A percentile compares a stretch with the other conserved stretches of the same genome.
phyloP scores from a whole-genome alignment of 37 sponge, comb jelly and placozoan species.

The Eunapius fragilis region DNA sequence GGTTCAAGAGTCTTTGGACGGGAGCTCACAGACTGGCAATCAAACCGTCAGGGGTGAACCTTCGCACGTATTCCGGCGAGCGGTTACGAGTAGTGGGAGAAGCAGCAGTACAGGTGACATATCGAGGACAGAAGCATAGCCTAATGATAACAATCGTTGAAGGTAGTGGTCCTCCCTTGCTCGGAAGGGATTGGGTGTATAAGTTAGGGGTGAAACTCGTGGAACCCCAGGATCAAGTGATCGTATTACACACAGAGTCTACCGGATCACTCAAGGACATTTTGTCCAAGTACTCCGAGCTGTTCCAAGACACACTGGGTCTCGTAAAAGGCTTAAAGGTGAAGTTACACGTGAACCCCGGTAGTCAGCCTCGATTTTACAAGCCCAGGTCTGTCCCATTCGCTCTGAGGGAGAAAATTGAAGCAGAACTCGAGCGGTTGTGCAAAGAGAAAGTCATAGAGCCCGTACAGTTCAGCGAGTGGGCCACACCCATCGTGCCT shows the following conservation, averaged over 20 bases:
- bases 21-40: not conserved
- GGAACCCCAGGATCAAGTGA: no score
- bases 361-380: slow-evolving; percentile 10
- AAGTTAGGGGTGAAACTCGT: no score
- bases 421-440: slow-evolving; percentile 19
- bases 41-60: not conserved
- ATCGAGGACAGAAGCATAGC: no score
- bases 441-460: slow-evolving; percentile 17
- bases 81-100: not conserved
- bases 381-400: slow-evolving; percentile 41
- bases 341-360: not conserved
- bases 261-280: not conserved
- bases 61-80: not conserved
- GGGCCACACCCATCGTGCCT: slow-evolving; percentile 66
- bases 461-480: slow-evolving; percentile 47
- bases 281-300: not conserved
- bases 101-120: not conserved
- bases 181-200: no score
- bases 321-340: slow-evolving; percentile 1
- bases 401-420: slow-evolving; percentile 19
- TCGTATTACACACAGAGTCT: no score
- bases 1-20: not conserved
- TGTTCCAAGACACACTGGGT: slow-evolving; percentile 40
- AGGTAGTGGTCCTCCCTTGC: no score
- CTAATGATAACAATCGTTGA: no score